These are phyloP conservation scores for Noctuana brunneofusca DNA, from an alignment of 2,888 invertebrate genomes.

Conservation along the genomic window DNA sequence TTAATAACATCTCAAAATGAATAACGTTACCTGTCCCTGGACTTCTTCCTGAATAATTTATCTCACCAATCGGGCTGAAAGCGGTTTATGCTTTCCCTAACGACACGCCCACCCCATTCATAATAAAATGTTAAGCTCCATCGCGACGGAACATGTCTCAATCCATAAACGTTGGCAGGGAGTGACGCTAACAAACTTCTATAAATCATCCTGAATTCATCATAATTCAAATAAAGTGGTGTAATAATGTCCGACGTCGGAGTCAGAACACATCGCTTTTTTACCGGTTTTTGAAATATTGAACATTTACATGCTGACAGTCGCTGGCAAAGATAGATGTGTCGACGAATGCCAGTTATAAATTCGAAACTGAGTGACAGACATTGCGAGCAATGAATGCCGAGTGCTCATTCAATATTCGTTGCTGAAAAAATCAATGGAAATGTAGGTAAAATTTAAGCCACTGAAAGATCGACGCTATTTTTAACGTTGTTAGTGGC, in stretches of 20 bases:
- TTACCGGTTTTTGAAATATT: constrained; percentile 25
- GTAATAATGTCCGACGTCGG: constrained; percentile 11
- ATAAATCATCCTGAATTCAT: constrained; percentile 20
- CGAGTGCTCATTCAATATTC: constrained; percentile 33
- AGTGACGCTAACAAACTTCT: constrained; percentile 17
- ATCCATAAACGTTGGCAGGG: constrained; percentile 9
- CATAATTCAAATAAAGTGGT: constrained; percentile 24
- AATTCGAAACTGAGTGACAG: constrained; percentile 33
- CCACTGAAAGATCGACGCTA: constrained; percentile 22
- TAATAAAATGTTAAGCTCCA: constrained; percentile 37
- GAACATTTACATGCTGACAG: constrained; percentile 23
- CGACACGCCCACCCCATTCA: constrained; percentile 33
- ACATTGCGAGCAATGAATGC: constrained; percentile 32
- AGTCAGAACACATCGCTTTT: constrained; percentile 9
- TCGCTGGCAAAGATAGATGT: constrained; percentile 24
- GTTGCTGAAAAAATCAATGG: constrained; percentile 26
- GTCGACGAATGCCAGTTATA: constrained; percentile 30
- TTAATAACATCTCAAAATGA: constrained; percentile 45
- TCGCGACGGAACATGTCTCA: constrained; percentile 13
- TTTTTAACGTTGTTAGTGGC: constrained; percentile 17
- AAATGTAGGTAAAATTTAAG: constrained; percentile 22
- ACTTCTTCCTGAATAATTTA: constrained; percentile 55
- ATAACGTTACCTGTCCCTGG: constrained; percentile 45
- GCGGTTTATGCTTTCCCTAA: constrained; percentile 44
- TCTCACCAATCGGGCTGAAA: constrained; percentile 56